phyloP scores from a whole-genome alignment of 2,113 vertebrate species.

The Paralichthys olivaceus region DNA sequence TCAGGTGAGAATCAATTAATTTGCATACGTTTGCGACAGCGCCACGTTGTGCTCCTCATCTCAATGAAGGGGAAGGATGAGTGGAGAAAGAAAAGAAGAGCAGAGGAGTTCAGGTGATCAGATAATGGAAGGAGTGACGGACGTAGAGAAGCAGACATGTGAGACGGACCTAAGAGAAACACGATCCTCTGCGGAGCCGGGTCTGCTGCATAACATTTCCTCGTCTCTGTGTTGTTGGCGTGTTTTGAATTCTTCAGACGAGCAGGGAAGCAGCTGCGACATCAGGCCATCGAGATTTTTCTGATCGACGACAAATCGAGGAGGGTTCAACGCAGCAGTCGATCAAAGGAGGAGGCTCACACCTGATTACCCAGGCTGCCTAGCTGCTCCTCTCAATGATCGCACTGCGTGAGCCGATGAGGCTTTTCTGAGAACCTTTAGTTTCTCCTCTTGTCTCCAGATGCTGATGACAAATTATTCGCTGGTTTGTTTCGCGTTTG shows the following conservation, averaged over 20 bases:
- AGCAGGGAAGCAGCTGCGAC: slow-evolving; percentile 46
- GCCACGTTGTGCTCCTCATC: neutral
- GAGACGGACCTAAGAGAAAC: slow-evolving; percentile 29
- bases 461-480: too few species aligned
- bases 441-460: too few species aligned
- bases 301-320: slow-evolving; percentile 59
- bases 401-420: too few species aligned
- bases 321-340: slow-evolving; percentile 18
- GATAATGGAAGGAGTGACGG: neutral
- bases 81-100: neutral
- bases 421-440: too few species aligned
- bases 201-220: slow-evolving; percentile 19
- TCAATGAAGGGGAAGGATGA: neutral
- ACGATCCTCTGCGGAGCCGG: slow-evolving; percentile 33
- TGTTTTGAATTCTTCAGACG: slow-evolving; percentile 34
- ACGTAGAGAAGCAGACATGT: neutral
- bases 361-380: too few species aligned
- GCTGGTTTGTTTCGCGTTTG: too few species aligned
- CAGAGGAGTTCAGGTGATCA: neutral
- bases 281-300: slow-evolving; percentile 34
- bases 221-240: too few species aligned
- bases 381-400: too few species aligned
- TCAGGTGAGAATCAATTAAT: too few species aligned
- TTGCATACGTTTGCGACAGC: too few species aligned
- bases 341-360: too few species aligned